phyloP scores from a whole-genome alignment of 2,888 invertebrate genomes.

The Apotomis turbidana region DNA sequence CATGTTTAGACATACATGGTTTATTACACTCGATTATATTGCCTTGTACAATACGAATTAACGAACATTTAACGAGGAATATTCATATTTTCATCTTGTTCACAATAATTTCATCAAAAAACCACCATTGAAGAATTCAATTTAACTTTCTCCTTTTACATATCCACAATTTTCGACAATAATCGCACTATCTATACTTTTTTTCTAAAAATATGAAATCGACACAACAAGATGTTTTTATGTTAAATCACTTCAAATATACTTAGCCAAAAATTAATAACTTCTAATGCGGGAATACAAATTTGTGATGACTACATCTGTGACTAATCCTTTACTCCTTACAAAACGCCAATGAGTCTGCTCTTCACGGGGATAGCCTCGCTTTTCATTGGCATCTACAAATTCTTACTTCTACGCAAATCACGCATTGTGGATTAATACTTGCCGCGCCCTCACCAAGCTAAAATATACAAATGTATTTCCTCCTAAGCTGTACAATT shows the following conservation, averaged over 20 bases:
- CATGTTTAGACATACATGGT: constrained; percentile 64
- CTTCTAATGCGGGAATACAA: constrained; percentile 70
- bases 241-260: constrained; percentile 71
- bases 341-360: constrained; percentile 57
- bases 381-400: constrained; percentile 52
- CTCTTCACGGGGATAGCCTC: background rate
- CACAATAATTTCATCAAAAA: constrained; percentile 73
- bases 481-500: constrained; percentile 77
- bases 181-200: constrained; percentile 70
- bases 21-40: constrained; percentile 74
- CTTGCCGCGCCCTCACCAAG: constrained; percentile 68
- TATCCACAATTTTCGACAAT: constrained; percentile 59
- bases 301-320: constrained; percentile 79
- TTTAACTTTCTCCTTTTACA: constrained; percentile 65
- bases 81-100: constrained; percentile 72
- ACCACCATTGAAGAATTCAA: constrained; percentile 64
- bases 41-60: constrained; percentile 74
- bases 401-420: constrained; percentile 66
- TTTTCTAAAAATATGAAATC: constrained; percentile 80
- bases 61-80: constrained; percentile 75
- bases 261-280: constrained; percentile 72
- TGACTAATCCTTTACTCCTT: constrained; percentile 73
- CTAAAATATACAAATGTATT: constrained; percentile 80
- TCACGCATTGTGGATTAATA: constrained; percentile 62
- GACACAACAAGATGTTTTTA: constrained; percentile 77